These are phyloP conservation scores for Cheilosia urbana DNA, from an alignment of 2,888 invertebrate species.

Conservation along the genomic window DNA sequence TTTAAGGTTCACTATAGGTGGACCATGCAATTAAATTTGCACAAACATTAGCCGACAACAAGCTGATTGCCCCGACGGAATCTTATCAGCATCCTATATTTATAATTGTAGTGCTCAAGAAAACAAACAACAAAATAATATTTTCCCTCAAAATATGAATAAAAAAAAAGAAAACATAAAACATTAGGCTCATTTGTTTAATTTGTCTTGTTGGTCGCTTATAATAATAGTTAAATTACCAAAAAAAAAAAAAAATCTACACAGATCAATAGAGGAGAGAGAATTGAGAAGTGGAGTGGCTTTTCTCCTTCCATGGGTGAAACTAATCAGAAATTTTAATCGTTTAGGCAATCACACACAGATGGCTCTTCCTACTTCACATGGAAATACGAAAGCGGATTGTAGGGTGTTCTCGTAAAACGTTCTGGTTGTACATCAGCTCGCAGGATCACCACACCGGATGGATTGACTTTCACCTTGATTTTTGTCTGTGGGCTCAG, in stretches of 20 bases:
- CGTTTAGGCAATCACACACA: slow-evolving; percentile 40
- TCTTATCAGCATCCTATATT: slow-evolving; percentile 25
- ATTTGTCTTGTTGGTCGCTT: slow-evolving; percentile 58
- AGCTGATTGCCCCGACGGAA: background rate
- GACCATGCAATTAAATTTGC: background rate
- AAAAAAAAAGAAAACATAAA: slow-evolving; percentile 44
- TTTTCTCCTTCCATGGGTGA: background rate
- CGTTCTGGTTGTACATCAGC: slow-evolving; percentile 89
- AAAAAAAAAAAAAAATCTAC: slow-evolving; percentile 51
- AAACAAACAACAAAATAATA: background rate
- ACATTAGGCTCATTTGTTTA: slow-evolving; percentile 41
- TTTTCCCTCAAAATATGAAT: slow-evolving; percentile 34
- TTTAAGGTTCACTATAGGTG: slow-evolving; percentile 9
- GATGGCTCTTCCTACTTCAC: slow-evolving; percentile 58
- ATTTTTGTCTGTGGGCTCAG: slow-evolving; percentile 94
- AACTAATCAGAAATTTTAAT: slow-evolving; percentile 20
- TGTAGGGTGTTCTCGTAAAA: slow-evolving; percentile 70
- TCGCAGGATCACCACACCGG: slow-evolving; percentile 93
- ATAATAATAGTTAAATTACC: slow-evolving; percentile 73
- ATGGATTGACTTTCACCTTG: slow-evolving; percentile 96
- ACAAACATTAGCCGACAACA: background rate
- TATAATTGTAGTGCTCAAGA: background rate
- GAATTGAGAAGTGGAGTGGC: slow-evolving; percentile 15
- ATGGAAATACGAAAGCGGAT: slow-evolving; percentile 71
- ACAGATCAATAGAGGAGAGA: slow-evolving; percentile 25